Percentiles rank a stretch among this genome's conserved stretches.
phyloP scores from a whole-genome alignment of 2,113 vertebrate genomes.

The Neotoma lepida region DNA sequence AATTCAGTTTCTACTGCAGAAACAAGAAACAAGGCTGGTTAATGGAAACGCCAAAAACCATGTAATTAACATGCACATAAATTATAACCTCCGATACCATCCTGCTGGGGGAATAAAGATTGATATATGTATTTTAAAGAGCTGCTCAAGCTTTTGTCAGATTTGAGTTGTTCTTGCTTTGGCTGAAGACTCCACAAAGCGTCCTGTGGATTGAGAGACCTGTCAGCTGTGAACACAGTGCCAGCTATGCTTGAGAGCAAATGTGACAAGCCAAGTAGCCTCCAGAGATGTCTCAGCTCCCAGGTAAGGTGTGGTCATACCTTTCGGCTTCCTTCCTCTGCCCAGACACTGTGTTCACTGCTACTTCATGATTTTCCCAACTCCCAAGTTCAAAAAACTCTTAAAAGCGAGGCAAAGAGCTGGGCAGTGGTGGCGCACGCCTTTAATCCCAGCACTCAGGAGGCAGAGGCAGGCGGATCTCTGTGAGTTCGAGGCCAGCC shows the following conservation, averaged over 20 bases:
- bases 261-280: not conserved
- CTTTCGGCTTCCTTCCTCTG: not conserved
- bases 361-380: not conserved
- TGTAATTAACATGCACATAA: not conserved
- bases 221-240: not conserved
- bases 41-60: not conserved
- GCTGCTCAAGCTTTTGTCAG: not conserved
- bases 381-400: not conserved
- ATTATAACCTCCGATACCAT: not conserved
- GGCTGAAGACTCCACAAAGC: not conserved
- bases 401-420: no score
- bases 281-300: not conserved
- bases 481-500: no score
- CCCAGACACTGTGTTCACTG: not conserved
- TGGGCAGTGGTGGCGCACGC: no score
- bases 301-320: not conserved
- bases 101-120: not conserved
- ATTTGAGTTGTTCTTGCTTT: not conserved
- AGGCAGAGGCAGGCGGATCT: no score
- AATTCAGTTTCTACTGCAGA: not conserved
- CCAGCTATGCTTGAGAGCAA: not conserved
- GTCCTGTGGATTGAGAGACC: not conserved
- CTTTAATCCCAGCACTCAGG: no score
- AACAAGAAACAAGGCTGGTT: not conserved
- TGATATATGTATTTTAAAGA: slow-evolving; percentile 13